Percentiles rank a stretch among this genome's conserved stretches.
phyloP scores from a whole-genome alignment of 1,140 invertebrate genomes.

The Callitettix versicolor region DNA sequence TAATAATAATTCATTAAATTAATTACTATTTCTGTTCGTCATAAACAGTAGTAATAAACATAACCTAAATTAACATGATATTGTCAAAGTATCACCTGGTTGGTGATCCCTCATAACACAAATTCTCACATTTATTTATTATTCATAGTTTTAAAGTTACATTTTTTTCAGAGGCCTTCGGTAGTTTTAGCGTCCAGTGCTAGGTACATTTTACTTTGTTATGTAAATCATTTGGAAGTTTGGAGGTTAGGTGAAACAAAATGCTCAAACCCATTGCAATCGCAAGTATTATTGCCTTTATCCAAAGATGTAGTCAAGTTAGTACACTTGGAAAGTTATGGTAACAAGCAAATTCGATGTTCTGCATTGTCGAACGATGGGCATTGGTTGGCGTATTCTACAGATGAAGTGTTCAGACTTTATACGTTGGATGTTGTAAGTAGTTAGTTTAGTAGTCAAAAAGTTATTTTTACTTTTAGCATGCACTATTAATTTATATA shows the following conservation, averaged over 20 bases:
- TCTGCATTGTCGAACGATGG: slow-evolving; percentile 55
- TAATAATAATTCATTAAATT: too few relatives aligned
- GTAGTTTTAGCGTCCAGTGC: slow-evolving; percentile 28
- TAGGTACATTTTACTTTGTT: slow-evolving; percentile 54
- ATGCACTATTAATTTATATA: too few relatives aligned
- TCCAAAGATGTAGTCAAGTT: slow-evolving; percentile 21
- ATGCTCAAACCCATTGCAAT: not conserved
- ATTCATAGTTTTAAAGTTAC: too few relatives aligned
- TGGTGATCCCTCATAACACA: too few relatives aligned
- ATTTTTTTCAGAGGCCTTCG: slow-evolving; percentile 8
- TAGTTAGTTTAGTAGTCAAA: slow-evolving; percentile 22
- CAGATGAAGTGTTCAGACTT: slow-evolving; percentile 48
- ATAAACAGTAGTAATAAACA: too few relatives aligned
- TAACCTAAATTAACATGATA: too few relatives aligned
- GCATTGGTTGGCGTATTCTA: slow-evolving; percentile 62
- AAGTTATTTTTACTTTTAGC: too few relatives aligned
- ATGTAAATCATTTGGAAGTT: slow-evolving; percentile 50
- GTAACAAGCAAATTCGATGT: slow-evolving; percentile 49
- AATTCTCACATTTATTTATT: too few relatives aligned
- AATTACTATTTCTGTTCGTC: too few relatives aligned
- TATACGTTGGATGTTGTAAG: slow-evolving; percentile 48
- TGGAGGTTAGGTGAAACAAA: slow-evolving; percentile 37
- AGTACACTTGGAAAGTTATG: slow-evolving; percentile 25
- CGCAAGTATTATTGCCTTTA: slow-evolving; percentile 10
- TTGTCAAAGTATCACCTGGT: too few relatives aligned